Percentiles rank a stretch among this genome's conserved stretches.
These are phyloP conservation scores for Latrodectus elegans DNA, from an alignment of 2,888 invertebrate genomes.

Conservation along the genomic window DNA sequence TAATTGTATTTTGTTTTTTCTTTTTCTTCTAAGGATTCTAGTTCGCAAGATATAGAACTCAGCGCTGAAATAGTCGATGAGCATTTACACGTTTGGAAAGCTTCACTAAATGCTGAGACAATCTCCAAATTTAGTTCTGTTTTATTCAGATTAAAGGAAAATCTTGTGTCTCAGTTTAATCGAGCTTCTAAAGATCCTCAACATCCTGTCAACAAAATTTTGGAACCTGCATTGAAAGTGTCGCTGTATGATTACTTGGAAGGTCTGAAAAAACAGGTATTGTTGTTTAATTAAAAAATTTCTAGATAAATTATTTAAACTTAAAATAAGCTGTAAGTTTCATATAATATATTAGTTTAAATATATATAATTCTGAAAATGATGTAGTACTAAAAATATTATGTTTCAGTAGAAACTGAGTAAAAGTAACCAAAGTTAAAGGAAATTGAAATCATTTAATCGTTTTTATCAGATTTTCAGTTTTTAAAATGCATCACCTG, in stretches of 20 bases:
- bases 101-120: conserved; percentile 6
- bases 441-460: too few relatives aligned
- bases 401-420: too few relatives aligned
- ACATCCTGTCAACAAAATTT: conserved; percentile 45
- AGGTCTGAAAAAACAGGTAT: conserved; percentile 20
- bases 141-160: conserved; percentile 6
- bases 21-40: conserved; percentile 7
- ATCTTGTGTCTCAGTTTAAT: not conserved
- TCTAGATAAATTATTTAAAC: too few relatives aligned
- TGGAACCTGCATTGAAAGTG: conserved; percentile 38
- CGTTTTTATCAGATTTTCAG: too few relatives aligned
- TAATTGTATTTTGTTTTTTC: too few relatives aligned
- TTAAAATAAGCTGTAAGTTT: too few relatives aligned
- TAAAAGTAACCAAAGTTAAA: too few relatives aligned
- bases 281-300: too few relatives aligned
- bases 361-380: too few relatives aligned
- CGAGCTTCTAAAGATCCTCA: conserved; percentile 17
- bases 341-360: too few relatives aligned
- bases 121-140: conserved; percentile 13
- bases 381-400: too few relatives aligned
- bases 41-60: conserved; percentile 11
- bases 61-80: conserved; percentile 25
- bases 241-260: conserved; percentile 18
- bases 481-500: too few relatives aligned
- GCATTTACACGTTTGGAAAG: conserved; percentile 26